Base-by-base conservation (phyloP, 1,140 invertebrate species). In the Augochlora pura region DNA sequence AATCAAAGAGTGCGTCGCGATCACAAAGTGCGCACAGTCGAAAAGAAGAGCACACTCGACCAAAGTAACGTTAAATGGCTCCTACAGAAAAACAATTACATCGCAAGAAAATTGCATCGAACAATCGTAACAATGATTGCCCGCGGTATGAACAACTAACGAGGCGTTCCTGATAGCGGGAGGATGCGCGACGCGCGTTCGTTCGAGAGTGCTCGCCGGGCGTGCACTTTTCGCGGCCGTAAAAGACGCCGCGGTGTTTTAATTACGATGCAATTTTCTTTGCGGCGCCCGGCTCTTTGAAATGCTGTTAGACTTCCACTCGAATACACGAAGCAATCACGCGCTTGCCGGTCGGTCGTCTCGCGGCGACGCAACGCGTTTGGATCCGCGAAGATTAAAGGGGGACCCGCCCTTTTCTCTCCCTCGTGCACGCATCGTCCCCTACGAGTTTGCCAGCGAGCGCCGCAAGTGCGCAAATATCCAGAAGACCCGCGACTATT, bases 231-330 rank as follows among this genome's bases (percentile, higher is more conserved):
- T 49, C 54, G 59, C 52, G 39, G n/a, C 18, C 18, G 68, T 66
- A 85, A 82, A 46, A 77, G 71, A 82, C 66, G 72, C 82, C 77
- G 76, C 68, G 64, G 10, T 16, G 82, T 84, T 92, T 92, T 92
- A 92, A 92, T 92, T 92, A 92, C 91, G 90, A 91, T 92, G 90
- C 88, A 91, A 92, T 92, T 92, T 92, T 92, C 90, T 86, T 90
- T 89, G 90, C 89, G 85, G 85, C 81, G 79, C 77, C 7, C 81
- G 72, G 84, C 86, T 86, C 87, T 92, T 92, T 92, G 90, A 92
- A 92, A 92, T 88, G 90, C 90, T 90, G 90, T 92, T 92, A 92
- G 90, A 83, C 84, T 90, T 91, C 89, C 89, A 91, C 91, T 92
- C 87, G 91, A 92, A 91, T 89, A 88, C 90, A 90, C 90, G 91